These are phyloP conservation scores for Neuroscelio doddi DNA, from an alignment of 2,888 invertebrate species.

Conservation along the genomic window DNA sequence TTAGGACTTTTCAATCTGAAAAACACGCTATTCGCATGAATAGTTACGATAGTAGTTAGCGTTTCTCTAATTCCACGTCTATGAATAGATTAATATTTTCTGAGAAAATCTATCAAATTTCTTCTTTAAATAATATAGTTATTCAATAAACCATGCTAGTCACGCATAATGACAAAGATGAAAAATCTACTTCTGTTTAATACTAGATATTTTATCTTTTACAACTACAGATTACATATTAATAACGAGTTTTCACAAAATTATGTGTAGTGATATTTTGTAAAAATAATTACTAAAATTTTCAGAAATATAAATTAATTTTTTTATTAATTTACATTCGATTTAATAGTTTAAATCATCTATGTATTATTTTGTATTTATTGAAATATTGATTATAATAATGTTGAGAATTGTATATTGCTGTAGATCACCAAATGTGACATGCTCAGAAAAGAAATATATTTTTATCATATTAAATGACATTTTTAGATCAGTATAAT, in stretches of 20 bases:
- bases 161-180: no score
- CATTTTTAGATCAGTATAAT: no score
- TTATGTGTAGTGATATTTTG: no score
- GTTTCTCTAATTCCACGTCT: conserved; percentile 7
- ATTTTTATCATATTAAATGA: conserved; percentile 7
- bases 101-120: not conserved
- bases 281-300: no score
- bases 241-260: not conserved
- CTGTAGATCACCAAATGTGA: not conserved
- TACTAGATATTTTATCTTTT: not conserved
- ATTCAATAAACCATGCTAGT: not conserved
- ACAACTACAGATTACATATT: not conserved
- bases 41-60: conserved; percentile 59
- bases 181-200: not conserved
- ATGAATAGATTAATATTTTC: not conserved
- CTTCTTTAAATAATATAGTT: not conserved
- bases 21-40: conserved; percentile 76
- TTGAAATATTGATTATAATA: not conserved
- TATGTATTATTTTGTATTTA: conserved; percentile 5
- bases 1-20: conserved; percentile 78
- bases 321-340: no score
- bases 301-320: no score
- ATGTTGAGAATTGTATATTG: conserved; percentile 2
- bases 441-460: conserved; percentile 2
- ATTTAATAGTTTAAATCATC: no score